Base-by-base conservation (phyloP, 2,888 invertebrate genomes). In the Petrophora chlorosata region DNA sequence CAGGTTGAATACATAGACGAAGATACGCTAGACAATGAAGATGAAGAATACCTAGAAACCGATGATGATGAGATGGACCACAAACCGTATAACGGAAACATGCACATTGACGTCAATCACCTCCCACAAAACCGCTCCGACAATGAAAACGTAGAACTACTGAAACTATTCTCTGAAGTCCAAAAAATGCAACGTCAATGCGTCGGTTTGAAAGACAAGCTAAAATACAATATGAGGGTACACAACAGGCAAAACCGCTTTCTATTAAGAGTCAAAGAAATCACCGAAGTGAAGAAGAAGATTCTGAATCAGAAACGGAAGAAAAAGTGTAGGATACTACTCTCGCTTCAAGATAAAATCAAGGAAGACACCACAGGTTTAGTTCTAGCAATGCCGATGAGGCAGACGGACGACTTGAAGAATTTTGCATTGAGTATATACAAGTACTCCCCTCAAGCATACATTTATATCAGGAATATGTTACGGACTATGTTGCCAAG, bases 1-100 rank as follows among this genome's bases (percentile, higher is more conserved):
- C 63, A 90, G 90, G 88, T 88, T 3, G 90, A 90, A 73, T 90
- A 90, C 59, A 89, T 90, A 52, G 90, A 90, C 39, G 90, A 90
- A 60, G 88, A 89, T 16, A 79, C 84, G 1, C 55, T 87, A 36
- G 83, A 86, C 15, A 78, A 82, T 56, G 82, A 80, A 19, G 78
- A 82, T 2, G 82, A 79, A 15, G 77, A 82, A 7, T 68, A 71
- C 23, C 75, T 81, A 72, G 74, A 76, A 10, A 70, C 72, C 5
- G 80, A 68, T 10, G 62, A 72, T 3, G 74, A 76, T 8, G 75
- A 75, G 0, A 67, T 68, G 14, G 65, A 40, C 33, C 30, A 40
- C n/a, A 41, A 12, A 30, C 34, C 10, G n/a, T 29, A 10, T 13
- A 57, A 54, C 14, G 16, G 29, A 0, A 63, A 60, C 28, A 58